Evolutionary conservation across 2,113 vertebrate genomes (phyloP), one percentile per base, ranked within the genome.

Genomic region (Maccullochella peelii): DNA sequence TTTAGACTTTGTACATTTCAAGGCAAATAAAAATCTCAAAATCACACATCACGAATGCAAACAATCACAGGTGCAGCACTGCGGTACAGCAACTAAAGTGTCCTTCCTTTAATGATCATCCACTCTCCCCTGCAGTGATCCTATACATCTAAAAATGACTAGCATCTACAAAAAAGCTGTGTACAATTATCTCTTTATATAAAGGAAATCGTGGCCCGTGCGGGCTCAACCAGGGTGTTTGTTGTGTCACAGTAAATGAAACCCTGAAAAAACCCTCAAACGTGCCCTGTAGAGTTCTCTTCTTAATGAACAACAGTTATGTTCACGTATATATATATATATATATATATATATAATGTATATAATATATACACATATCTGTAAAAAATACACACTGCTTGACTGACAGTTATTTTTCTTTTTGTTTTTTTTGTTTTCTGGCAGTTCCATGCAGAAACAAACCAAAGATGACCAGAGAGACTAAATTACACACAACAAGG

Each of bases 41-140:
- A 62, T 0, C 6, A 2, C 6, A 21, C 14, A 7, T 1, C 2
- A 25, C 36, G 21, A 25, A 66, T 7, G 1, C 50, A 62, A 12
- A 6, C 23, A 49, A 50, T 20, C 2, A 18, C 44, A 69, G 15
- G 25, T 33, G 33, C 33, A 33, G 33, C 33, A 33, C 33, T 4
- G 33, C 33, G 33, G 33, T 33, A 33, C 33, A 33, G 33, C 33
- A 33, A 33, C 3, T 33, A 33, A 38, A 4, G 5, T 25, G n/a
- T 69, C 15, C 16, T 49, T 68, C 16, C 2, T 49, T 70, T 14
- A 1, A 38, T 71, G 11, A 54, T 21, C 42, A 15, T 8, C 8
- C 2, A 0, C 50, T 23, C 27, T 42, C 69, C 10, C 38, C 50
- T 23, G 67, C 7, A 69, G n/a, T 40, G 21, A 25, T 65, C 62